Base-by-base conservation (phyloP, 2,888 invertebrate species). In the Argyresthia goedartella region DNA sequence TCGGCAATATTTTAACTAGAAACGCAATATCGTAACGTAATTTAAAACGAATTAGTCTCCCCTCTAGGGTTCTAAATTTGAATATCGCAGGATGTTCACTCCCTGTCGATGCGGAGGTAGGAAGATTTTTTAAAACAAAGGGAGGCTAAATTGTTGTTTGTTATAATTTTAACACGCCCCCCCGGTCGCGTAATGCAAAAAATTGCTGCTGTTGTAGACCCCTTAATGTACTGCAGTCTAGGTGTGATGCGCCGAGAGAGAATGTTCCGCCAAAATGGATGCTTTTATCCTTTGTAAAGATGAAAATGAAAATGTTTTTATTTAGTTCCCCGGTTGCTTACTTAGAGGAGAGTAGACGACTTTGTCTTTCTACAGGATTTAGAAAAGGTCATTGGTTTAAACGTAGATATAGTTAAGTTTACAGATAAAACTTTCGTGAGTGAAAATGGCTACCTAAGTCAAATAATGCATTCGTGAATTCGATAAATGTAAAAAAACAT, bases 21-120 rank as follows among this genome's bases (percentile, higher is more conserved):
- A 76, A 76, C 65, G 82, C 73, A 86, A 85, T 86, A 86, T 82
- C 80, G 80, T 82, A 84, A 84, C 76, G 81, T 79, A 86, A 86
- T 86, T 85, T 85, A 80, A 86, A 86, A 81, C 81, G 71, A 86
- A 86, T 86, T 86, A 86, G 85, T 76, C 73, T 75, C 82, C 85
- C 86, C 79, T 75, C 73, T 74, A 57, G 68, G 66, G 72, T 69
- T 67, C 64, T 66, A 69, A 80, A 85, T 86, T 86, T 86, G 80
- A 84, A 85, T 84, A 81, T 73, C 65, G 65, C 66, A 70, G 69
- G 56, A 73, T 69, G 71, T 81, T 73, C 71, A 69, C 77, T 73
- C 82, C 82, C 81, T 69, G 71, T 71, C 67, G 60, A 62, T 25
- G 25, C 25, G 2, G 2, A 66, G 66, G 69, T 73, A 71, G 55